Percentiles rank a stretch among this genome's conserved stretches.
Evolutionary conservation across 2,113 vertebrate species (phyloP).

Genomic region (Chrysochloris asiatica): DNA sequence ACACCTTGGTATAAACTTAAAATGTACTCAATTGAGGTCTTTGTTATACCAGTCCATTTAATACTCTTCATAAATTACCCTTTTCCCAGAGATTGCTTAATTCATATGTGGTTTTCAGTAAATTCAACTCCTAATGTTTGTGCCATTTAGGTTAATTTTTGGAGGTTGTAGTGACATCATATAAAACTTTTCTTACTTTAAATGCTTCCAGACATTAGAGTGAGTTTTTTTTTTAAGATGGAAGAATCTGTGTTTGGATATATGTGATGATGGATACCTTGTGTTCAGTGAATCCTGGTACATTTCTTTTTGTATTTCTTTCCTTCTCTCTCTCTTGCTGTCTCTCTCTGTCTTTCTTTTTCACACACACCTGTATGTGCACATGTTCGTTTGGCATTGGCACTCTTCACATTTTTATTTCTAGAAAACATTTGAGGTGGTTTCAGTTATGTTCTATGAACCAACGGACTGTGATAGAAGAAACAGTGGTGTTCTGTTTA

Average conservation of each 20-base stretch:
- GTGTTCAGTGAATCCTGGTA: background rate
- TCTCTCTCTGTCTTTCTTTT: too few relatives aligned
- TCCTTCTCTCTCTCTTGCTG: too few relatives aligned
- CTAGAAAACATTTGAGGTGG: constrained; percentile 18
- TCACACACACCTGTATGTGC: background rate
- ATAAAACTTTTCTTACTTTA: constrained; percentile 54
- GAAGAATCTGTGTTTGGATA: constrained; percentile 38
- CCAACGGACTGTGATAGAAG: constrained; percentile 18
- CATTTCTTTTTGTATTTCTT: background rate
- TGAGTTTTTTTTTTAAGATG: background rate
- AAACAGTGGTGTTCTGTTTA: constrained; percentile 29
- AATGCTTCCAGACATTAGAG: constrained; percentile 18
- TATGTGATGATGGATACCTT: background rate
- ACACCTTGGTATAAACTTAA: too few relatives aligned
- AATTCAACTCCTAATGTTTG: constrained; percentile 37
- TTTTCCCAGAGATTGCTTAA: constrained; percentile 52
- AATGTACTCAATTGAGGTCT: too few relatives aligned
- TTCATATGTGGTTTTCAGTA: background rate
- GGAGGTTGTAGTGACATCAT: background rate
- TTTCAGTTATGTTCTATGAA: constrained; percentile 36
- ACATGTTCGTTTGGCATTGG: constrained; percentile 31
- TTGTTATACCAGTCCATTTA: too few relatives aligned
- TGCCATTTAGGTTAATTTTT: constrained; percentile 51
- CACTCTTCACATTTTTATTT: constrained; percentile 41
- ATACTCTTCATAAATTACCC: constrained; percentile 19